Base-by-base conservation (phyloP, 2,113 vertebrate genomes). In the Pipra filicauda region DNA sequence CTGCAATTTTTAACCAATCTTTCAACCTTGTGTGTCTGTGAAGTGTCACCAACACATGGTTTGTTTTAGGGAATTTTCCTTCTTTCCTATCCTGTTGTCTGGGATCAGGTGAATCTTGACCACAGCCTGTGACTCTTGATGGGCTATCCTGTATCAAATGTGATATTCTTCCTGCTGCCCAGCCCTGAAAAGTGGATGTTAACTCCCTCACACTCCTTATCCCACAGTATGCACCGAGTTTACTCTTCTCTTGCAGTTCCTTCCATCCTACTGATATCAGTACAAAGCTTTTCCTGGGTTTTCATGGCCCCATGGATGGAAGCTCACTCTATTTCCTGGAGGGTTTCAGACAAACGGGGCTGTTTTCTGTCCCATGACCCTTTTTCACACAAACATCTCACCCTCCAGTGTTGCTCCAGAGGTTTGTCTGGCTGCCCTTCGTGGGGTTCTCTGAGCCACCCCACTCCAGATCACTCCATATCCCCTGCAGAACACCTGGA, bases 391-490 rank as follows among this genome's bases (percentile, higher is more conserved):
- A 35, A 59, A 30, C 12, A 23, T 27, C 27, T 62, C 64, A 51
- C 5, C 8, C 35, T 64, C 23, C 30, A 17, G 1, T 2, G 10
- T 1, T 59, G 19, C 26, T 57, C 43, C 61, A 5, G 19, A 16
- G 27, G 16, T 7, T 54, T 74, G 11, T 26, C 44, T 49, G 39
- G 21, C 35, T 51, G 33, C 35, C 22, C 7, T 39, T 52, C 77
- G 11, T 37, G 57, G 55, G 39, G 31, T 69, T 49, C 20, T 80
- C 26, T 76, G 90, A 39, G 64, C 23, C 62, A 35, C 28, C 70
- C 70, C 9, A 5, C 62, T 17, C 12, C 20, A 18, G 33, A 9
- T 17, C 2, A 1, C 2, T 15, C 12, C 54, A 1, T 1, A n/a
- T 31, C 1, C 39, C 39, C 35, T 23, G 58, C 20, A 70, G 78